These are phyloP conservation scores for Tiaroga cobitis DNA, from an alignment of 2,797 vertebrate species.

Conservation along the genomic window DNA sequence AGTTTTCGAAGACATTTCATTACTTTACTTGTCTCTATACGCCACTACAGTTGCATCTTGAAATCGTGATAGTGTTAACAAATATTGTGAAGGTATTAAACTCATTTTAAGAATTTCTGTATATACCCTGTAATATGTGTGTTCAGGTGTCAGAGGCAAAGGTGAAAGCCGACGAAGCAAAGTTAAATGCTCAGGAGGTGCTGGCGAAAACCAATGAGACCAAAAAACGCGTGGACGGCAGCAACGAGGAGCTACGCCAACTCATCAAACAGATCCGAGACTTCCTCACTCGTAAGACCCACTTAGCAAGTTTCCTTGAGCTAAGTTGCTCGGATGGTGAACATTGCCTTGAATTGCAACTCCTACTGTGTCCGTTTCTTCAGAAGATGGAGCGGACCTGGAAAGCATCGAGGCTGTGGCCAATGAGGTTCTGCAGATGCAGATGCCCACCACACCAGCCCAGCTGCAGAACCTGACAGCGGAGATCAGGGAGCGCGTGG, in stretches of 20 bases:
- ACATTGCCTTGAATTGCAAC: neutral
- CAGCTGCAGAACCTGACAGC: constrained; percentile 91
- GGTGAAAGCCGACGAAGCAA: constrained; percentile 89
- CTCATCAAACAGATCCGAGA: constrained; percentile 94
- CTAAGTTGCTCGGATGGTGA: constrained; percentile 3
- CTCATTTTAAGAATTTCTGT: too few species aligned
- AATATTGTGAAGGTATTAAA: too few species aligned
- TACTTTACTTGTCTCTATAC: too few species aligned
- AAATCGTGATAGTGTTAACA: too few species aligned
- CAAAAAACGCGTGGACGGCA: constrained; percentile 87
- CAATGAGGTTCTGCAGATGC: constrained; percentile 92
- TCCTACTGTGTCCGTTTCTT: constrained; percentile 1
- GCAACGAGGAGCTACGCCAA: constrained; percentile 89
- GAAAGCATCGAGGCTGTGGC: constrained; percentile 95
- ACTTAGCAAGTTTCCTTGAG: neutral
- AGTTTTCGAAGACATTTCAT: too few species aligned
- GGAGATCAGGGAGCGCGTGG: constrained; percentile 89
- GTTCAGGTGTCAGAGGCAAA: constrained; percentile 90
- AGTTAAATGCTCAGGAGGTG: constrained; percentile 87
- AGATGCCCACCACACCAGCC: constrained; percentile 92
- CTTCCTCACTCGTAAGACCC: constrained; percentile 88
- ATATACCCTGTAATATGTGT: too few species aligned
- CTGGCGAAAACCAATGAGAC: constrained; percentile 90
- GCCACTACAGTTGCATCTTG: too few species aligned
- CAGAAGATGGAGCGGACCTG: constrained; percentile 93